Evolutionary conservation across 2,888 invertebrate genomes (phyloP), one percentile per base, ranked within the genome.

Genomic region (Melanchra persicariae): DNA sequence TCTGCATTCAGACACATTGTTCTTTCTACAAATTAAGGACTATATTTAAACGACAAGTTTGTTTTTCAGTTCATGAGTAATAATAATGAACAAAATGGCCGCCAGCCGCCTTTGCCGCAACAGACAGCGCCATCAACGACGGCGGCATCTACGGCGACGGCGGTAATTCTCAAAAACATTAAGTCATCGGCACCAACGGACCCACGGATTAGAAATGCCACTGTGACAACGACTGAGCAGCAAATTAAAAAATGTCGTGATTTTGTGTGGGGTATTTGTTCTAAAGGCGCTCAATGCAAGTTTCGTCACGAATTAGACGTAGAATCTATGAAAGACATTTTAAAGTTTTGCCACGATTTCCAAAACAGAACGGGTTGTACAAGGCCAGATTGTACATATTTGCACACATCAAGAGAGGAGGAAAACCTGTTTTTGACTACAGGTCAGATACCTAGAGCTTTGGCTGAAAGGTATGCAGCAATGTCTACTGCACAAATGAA

Each of bases 321-420:
- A 12, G 90, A 93, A 9, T 90, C 88, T 40, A 93, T 95, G 93
- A 92, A 91, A 88, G 85, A 87, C 2, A 92, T 91, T 17, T 77
- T 95, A 5, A 91, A 90, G 65, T 95, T 95, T 73, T 95, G 95
- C 64, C 94, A 94, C 84, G 92, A 95, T 70, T 92, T 87, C 77
- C 95, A 95, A 83, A 95, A 95, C 70, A 88, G 90, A 59, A 85
- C 89, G 12, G 92, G 92, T 7, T 95, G 95, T 70, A 85, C 76
- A 1, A 85, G 94, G 52, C 88, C 90, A 40, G 90, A 91, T 63
- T 95, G 95, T 72, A 91, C 90, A 0, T 95, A 92, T 79, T 83
- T 95, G 8, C 95, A 95, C 58, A 85, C 92, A 0, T 89, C 92
- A 0, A 90, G 90, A 51, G 93, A 94, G 47, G 95, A 95, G 40